Conservation (phyloP, 2,888 invertebrate species). For the Tribolium freemani region DNA sequence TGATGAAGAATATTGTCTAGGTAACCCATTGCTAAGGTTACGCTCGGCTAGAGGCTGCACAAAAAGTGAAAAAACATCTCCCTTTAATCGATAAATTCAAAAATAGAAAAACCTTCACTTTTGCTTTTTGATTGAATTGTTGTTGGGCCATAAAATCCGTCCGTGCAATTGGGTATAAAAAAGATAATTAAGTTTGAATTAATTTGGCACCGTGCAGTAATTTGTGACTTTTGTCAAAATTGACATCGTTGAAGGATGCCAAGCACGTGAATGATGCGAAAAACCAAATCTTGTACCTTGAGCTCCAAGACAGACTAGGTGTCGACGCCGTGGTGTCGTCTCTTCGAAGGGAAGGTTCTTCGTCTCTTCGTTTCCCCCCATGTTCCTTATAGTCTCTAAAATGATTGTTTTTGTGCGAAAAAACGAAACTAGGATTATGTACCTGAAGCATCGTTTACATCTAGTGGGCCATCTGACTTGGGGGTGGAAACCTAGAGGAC, state of each 20-base stretch:
- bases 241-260: not conserved
- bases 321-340: slow-evolving; percentile 80
- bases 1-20: not conserved
- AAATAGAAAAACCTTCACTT: not conserved
- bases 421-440: slow-evolving; percentile 37
- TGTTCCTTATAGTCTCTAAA: slow-evolving; percentile 91
- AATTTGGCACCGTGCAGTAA: not conserved
- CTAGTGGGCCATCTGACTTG: slow-evolving; percentile 95
- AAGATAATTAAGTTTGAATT: not conserved
- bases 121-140: not conserved
- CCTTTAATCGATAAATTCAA: not conserved
- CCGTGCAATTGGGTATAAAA: not conserved
- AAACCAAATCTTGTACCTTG: slow-evolving; percentile 57
- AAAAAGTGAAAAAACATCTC: not conserved
- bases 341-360: slow-evolving; percentile 69
- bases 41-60: not conserved
- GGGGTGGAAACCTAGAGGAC: slow-evolving; percentile 94
- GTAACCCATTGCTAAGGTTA: slow-evolving; percentile 5
- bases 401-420: slow-evolving; percentile 31
- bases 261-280: not conserved
- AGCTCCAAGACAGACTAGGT: slow-evolving; percentile 81
- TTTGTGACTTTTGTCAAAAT: not conserved
- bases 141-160: not conserved
- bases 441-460: slow-evolving; percentile 93
- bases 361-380: slow-evolving; percentile 80